phyloP scores from a whole-genome alignment of 2,113 vertebrate genomes.

The Anarhynchus alexandrinus region DNA sequence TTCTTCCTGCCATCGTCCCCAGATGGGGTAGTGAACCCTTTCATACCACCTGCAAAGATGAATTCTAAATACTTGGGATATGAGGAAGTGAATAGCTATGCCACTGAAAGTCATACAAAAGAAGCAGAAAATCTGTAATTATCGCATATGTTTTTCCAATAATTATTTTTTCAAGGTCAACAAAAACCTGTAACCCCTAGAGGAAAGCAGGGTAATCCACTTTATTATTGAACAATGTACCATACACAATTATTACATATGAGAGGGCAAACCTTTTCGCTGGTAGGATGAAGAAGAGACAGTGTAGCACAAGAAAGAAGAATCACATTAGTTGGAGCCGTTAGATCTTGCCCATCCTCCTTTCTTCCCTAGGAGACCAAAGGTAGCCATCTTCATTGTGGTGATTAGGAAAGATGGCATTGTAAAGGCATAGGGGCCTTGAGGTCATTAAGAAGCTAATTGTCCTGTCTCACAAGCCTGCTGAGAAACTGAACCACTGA shows the following conservation, averaged over 20 bases:
- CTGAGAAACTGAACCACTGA: neutral
- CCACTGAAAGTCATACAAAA: neutral
- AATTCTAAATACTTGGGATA: neutral
- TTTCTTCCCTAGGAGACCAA: neutral
- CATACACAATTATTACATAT: neutral
- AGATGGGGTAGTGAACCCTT: neutral
- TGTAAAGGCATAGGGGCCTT: neutral
- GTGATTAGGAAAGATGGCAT: rapidly evolving
- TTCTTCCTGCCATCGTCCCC: neutral
- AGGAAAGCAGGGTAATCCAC: neutral
- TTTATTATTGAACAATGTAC: neutral
- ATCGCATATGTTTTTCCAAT: neutral
- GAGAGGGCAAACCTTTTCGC: neutral
- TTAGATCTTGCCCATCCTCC: neutral
- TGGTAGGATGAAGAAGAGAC: neutral
- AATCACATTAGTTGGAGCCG: neutral
- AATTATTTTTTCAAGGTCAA: neutral
- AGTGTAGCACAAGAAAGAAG: neutral
- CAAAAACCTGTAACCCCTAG: neutral
- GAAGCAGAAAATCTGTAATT: neutral
- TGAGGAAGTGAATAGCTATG: neutral
- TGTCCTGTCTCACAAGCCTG: neutral
- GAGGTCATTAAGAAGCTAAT: neutral
- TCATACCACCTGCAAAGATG: neutral
- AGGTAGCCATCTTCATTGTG: neutral